Conservation (phyloP, 37 sponge, comb jelly and placozoan genomes). For the Halichondria panicea region DNA sequence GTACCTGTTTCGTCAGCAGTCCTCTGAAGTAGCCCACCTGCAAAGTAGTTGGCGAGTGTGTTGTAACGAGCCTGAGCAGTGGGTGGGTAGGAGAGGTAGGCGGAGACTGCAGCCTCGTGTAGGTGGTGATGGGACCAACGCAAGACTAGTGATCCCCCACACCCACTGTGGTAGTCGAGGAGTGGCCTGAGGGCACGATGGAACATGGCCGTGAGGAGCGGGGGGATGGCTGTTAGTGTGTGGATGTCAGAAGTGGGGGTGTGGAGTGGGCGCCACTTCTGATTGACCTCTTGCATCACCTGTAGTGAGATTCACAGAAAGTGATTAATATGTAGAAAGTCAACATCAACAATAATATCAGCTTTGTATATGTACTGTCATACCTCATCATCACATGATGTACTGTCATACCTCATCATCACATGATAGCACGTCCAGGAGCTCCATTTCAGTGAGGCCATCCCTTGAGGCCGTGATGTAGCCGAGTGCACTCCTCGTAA, state of each 20-base stretch:
- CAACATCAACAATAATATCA: too few relatives aligned
- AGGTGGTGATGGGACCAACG: constrained; percentile 35
- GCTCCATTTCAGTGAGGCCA: constrained; percentile 76
- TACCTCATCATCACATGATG: neutral
- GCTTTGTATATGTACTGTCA: too few relatives aligned
- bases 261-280: neutral
- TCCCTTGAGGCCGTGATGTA: constrained; percentile 56
- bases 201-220: constrained; percentile 57
- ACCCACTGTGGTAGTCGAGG: constrained; percentile 27
- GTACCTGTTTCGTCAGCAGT: too few relatives aligned
- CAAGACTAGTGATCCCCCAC: constrained; percentile 27
- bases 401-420: constrained; percentile 59
- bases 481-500: constrained; percentile 35
- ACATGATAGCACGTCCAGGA: constrained; percentile 66
- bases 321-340: too few relatives aligned
- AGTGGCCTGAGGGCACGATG: constrained; percentile 33
- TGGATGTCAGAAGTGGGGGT: neutral
- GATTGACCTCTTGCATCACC: constrained; percentile 32
- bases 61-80: too few relatives aligned
- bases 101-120: constrained; percentile 5
- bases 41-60: too few relatives aligned
- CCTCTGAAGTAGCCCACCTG: too few relatives aligned
- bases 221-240: constrained; percentile 27
- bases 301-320: too few relatives aligned
- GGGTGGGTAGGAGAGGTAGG: too few relatives aligned